Evolutionary conservation across 2,888 invertebrate species (phyloP), one percentile per base, ranked within the genome.

Genomic region (Drosophila formosana): DNA sequence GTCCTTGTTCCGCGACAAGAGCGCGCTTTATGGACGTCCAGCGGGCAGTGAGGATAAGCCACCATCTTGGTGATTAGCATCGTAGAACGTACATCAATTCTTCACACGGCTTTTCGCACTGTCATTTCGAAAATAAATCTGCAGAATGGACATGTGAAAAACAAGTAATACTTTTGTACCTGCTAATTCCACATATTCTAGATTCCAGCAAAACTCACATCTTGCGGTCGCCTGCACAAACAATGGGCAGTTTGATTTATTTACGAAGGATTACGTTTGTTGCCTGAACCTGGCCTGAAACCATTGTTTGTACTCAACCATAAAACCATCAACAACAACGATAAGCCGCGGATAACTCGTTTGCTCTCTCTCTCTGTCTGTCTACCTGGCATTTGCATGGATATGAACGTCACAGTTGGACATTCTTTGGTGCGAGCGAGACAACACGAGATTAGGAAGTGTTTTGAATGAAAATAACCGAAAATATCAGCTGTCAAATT

Each of bases 1-100:
- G 95, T 93, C 94, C 0, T 92, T 92, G 77, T 97, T 95, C 91
- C 94, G 97, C 67, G 97, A 97, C 90, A 97, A 96, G 90, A 97
- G 97, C 87, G 94, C 95, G 52, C 92, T 97, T 41, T 97, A 95
- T 90, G 96, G 96, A 25, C 94, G 95, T 65, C 92, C 90, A 43
- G 92, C 95, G 2, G 94, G 95, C 78, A 94, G 94, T 74, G 96
- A 95, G 6, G 95, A 95, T 68, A 90, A 93, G 79, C 46, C 41
- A 25, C 97, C 97, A 63, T 94, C 96, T 9, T 97, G 97, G 97
- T 92, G 84, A 82, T 70, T 70, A 66, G 46, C 66, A 45, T 18
- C 18, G 18, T 43, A 43, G 13, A 25, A 28, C 28, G 9, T 26
- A 50, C 32, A 37, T 47, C 41, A 50, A 57, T 34, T 37, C 41